Evolutionary conservation across 2,113 vertebrate species (phyloP).

Genomic region (Astatotilapia flaviijosephi): DNA sequence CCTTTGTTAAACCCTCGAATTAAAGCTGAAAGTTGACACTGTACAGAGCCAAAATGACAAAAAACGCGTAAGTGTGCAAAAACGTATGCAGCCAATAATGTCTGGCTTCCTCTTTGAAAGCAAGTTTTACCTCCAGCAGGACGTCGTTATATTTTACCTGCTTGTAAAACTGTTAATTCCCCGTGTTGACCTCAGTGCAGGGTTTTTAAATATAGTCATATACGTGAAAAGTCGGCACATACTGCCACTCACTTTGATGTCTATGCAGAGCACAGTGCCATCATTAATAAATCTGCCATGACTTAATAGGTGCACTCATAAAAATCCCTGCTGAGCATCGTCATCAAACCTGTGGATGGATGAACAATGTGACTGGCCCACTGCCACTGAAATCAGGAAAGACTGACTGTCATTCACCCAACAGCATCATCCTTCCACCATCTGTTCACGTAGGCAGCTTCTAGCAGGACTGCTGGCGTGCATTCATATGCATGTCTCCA

Average conservation of each 20-base stretch:
- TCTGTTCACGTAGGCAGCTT: slow-evolving; percentile 29
- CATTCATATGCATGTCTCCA: slow-evolving; percentile 7
- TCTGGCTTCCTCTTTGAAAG: background rate
- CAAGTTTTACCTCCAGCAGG: background rate
- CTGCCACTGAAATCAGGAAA: slow-evolving; percentile 11
- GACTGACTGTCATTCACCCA: slow-evolving; percentile 10
- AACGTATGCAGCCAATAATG: too few relatives aligned
- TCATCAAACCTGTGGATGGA: background rate
- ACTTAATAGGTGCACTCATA: background rate
- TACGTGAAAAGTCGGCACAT: accelerated
- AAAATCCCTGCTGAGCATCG: background rate
- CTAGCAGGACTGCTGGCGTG: background rate
- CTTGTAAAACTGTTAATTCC: background rate
- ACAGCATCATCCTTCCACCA: background rate
- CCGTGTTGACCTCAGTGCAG: background rate
- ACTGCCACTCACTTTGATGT: background rate
- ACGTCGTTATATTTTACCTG: background rate
- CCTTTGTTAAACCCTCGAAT: background rate
- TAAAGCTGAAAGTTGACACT: background rate
- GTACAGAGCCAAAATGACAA: background rate
- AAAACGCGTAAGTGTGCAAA: background rate
- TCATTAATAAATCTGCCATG: background rate
- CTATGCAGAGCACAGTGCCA: background rate
- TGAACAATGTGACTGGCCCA: background rate
- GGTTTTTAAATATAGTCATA: background rate